Evolutionary conservation across 2,797 vertebrate species (phyloP), one percentile per base, ranked within the genome.

Genomic region (Siniperca obscura): DNA sequence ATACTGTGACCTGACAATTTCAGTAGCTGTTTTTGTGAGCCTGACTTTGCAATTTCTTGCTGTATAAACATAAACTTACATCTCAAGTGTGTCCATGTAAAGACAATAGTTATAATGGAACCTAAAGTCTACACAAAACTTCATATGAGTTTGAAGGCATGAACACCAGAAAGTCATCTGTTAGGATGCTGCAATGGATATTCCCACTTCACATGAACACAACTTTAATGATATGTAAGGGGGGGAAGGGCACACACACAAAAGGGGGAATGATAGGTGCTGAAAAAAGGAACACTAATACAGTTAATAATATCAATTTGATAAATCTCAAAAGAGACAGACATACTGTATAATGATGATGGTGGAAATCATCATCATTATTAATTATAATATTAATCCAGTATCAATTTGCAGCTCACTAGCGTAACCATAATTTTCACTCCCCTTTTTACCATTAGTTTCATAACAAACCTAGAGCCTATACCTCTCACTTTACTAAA

Each of bases 1-100:
- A 89, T 85, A 56, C 40, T 38, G 40, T 71, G 60, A 73, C 60
- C 65, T 69, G 62, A 83, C 50, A 75, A 80, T 81, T 76, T 52
- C 25, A 57, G 56, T 2, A 2, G 59, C 22, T 59, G 30, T 30
- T 82, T 78, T 62, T 40, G 64, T 1, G 11, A 70, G 30, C 1
- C 42, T 77, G 68, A 84, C 70, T 80, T 67, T 72, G 72, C 42
- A 62, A 7, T 71, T 78, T 76, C 46, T 38, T 50, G 1, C 66
- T 69, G 40, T 55, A 17, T 8, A 59, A 82, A 74, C 50, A 27
- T 6, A 42, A 38, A 14, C 21, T 10, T 52, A 21, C 3, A 60
- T 64, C 17, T 70, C 1, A 55, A 53, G 21, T 36, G 38, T 64
- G 1, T 52, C 52, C 2, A n/a, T n/a, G 17, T 42, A 52, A 34